Evolutionary conservation across 2,888 invertebrate species (phyloP), one percentile per base, ranked within the genome.

Genomic region (Polymixis lichenea): DNA sequence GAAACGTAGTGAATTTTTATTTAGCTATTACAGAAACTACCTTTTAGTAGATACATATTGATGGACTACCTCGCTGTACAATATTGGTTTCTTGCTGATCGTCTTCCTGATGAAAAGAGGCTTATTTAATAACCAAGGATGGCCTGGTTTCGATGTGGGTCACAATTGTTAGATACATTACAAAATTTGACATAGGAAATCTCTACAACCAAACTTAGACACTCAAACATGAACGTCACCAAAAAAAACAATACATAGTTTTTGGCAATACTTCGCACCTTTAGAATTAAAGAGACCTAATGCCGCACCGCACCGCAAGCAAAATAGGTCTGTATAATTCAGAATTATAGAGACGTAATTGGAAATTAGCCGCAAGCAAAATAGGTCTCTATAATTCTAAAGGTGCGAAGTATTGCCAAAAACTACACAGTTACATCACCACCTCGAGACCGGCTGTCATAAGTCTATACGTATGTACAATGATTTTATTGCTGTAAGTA

Each of bases 361-460:
- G n/a, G n/a, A n/a, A n/a, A n/a, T n/a, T n/a, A n/a, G n/a, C n/a
- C n/a, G n/a, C n/a, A n/a, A n/a, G n/a, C n/a, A n/a, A n/a, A n/a
- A n/a, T n/a, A n/a, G n/a, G n/a, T n/a, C n/a, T n/a, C n/a, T n/a
- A n/a, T n/a, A n/a, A n/a, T n/a, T n/a, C n/a, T n/a, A n/a, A n/a
- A n/a, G n/a, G n/a, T n/a, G n/a, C n/a, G n/a, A n/a, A 38, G 19
- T 60, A 61, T 43, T 32, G 25, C 22, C 64, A 1, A 75, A 67
- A 73, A 67, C 11, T 58, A 60, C 19, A 66, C 15, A 28, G 58
- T 81, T 84, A 83, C 64, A 70, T 72, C 77, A 83, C 66, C 15
- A 3, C 3, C 2, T 56, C 17, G 38, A 61, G n/a, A 69, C 19
- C 25, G 51, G 25, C 72, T 65, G 68, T 61, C 60, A 75, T 25